Evolutionary conservation across 2,113 vertebrate genomes (phyloP).

Genomic region (Aplodontia rufa): DNA sequence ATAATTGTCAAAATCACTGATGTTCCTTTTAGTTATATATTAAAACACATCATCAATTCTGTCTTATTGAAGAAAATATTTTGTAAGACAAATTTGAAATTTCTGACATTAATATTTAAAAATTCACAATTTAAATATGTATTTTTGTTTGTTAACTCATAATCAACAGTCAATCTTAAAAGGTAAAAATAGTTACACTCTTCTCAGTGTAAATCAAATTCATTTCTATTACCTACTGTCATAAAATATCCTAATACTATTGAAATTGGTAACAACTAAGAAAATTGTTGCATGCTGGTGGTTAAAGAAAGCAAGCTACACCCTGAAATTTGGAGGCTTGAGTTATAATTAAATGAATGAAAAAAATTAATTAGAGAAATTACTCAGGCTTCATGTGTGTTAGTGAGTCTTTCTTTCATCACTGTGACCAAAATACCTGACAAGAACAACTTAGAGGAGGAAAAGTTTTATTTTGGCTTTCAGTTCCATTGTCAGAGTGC

Average conservation of each 20-base stretch:
- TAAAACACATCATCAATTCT: neutral
- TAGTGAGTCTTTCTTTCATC: too few relatives aligned
- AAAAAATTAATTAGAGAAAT: slow-evolving; percentile 22
- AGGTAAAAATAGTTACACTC: neutral
- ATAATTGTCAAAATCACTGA: neutral
- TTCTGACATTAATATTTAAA: too few relatives aligned
- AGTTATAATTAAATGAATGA: neutral
- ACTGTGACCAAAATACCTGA: too few relatives aligned
- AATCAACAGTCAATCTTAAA: neutral
- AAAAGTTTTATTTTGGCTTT: too few relatives aligned
- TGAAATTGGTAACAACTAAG: neutral
- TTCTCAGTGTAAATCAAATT: neutral
- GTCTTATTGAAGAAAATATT: neutral
- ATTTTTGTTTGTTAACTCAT: neutral
- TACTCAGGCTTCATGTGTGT: neutral
- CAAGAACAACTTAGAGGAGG: too few relatives aligned
- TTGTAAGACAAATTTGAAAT: neutral
- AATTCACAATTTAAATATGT: too few relatives aligned
- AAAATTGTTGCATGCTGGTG: neutral
- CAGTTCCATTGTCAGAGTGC: too few relatives aligned
- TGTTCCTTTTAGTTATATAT: neutral
- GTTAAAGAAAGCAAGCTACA: neutral
- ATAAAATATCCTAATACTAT: neutral
- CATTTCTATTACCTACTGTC: neutral
- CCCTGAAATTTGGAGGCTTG: neutral